Conservation (phyloP, 2,113 vertebrate genomes). For the Paradoxurus hermaphroditus region DNA sequence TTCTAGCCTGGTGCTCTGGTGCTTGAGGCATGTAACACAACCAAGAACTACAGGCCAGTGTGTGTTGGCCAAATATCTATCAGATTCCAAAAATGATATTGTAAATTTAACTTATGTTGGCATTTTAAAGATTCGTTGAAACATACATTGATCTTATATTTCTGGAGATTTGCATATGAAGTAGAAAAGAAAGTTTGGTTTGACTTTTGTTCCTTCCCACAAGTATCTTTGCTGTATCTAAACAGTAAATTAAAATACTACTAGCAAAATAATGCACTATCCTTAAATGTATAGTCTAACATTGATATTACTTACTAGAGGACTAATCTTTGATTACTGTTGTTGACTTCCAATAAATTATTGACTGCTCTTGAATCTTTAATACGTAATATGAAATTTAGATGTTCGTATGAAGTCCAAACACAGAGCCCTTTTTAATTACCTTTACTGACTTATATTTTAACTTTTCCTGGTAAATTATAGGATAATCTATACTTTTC, state of each 20-base stretch:
- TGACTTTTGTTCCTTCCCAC: background rate
- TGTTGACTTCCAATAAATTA: background rate
- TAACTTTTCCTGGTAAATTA: background rate
- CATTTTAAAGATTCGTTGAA: conserved; percentile 18
- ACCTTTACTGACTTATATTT: background rate
- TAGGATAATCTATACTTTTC: background rate
- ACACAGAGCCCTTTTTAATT: background rate
- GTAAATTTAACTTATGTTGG: conserved; percentile 26
- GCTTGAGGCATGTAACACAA: background rate
- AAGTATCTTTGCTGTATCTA: background rate
- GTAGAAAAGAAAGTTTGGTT: background rate
- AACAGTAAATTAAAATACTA: background rate
- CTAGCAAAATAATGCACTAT: background rate
- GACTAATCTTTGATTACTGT: background rate
- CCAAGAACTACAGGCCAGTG: background rate
- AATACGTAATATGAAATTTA: background rate
- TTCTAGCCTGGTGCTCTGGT: background rate
- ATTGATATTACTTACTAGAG: background rate
- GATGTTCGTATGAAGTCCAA: background rate
- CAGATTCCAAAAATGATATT: background rate
- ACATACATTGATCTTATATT: background rate
- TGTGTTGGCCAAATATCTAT: background rate
- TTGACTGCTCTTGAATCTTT: background rate
- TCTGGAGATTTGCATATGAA: background rate
- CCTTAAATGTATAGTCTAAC: background rate